phyloP scores from a whole-genome alignment of 2,797 vertebrate genomes.

The Muraenolepis orangiensis region DNA sequence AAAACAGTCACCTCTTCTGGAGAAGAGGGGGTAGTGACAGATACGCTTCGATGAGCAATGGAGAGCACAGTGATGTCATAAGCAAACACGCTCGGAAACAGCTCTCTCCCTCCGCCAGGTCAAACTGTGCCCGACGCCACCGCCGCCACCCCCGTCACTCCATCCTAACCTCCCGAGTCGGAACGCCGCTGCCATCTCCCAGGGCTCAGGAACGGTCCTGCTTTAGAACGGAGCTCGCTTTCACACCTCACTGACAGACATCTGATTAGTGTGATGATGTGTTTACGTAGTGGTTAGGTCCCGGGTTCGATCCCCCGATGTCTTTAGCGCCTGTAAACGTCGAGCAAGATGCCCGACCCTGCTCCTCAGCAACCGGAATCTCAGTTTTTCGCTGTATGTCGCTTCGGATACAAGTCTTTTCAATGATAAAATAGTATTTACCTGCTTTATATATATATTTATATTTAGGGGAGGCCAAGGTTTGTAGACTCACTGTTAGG shows the following conservation, averaged over 20 bases:
- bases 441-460: background rate
- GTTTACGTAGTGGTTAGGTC: too few relatives aligned
- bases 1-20: background rate
- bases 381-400: background rate
- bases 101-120: background rate
- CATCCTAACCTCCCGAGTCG: background rate
- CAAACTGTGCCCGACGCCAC: background rate
- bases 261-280: too few relatives aligned
- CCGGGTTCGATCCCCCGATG: background rate
- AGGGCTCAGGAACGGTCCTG: background rate
- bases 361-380: background rate
- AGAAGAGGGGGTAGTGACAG: background rate
- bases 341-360: background rate
- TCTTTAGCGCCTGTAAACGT: background rate
- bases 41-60: background rate
- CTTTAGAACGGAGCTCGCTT: too few relatives aligned
- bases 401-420: background rate
- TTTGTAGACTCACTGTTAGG: background rate
- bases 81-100: background rate
- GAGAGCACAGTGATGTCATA: background rate
- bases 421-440: background rate
- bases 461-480: background rate
- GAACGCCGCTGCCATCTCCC: background rate
- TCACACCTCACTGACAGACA: too few relatives aligned
- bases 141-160: background rate